phyloP scores from a whole-genome alignment of 1,140 invertebrate species.

The Gryllus bimaculatus region DNA sequence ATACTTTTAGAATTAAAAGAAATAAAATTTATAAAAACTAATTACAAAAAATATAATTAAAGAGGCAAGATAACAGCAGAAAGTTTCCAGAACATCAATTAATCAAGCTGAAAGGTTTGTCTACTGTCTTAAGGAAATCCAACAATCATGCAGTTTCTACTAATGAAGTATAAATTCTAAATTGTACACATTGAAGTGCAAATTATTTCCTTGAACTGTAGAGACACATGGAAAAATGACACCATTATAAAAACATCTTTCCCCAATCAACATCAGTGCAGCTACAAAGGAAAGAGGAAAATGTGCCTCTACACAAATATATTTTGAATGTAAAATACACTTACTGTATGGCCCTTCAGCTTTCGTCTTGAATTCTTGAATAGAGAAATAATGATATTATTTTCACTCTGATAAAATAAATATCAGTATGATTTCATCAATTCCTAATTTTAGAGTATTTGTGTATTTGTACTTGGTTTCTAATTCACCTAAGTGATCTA shows the following conservation, averaged over 20 bases:
- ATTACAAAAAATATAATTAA: too few relatives aligned
- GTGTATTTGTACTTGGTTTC: not conserved
- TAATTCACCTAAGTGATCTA: not conserved
- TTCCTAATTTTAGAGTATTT: not conserved
- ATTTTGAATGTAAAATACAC: conserved; percentile 13
- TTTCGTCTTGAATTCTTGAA: conserved; percentile 25
- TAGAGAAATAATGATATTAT: conserved; percentile 17
- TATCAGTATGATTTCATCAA: not conserved
- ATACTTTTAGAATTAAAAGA: too few relatives aligned
- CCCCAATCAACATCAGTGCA: not conserved
- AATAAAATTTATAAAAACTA: too few relatives aligned
- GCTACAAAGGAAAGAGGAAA: not conserved
- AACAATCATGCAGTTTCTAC: not conserved
- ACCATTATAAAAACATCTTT: not conserved
- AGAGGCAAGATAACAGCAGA: not conserved
- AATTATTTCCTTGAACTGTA: not conserved
- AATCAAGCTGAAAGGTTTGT: not conserved
- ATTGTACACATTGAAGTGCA: not conserved
- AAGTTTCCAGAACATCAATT: not conserved
- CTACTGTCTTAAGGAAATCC: not conserved
- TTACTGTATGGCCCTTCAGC: conserved; percentile 23
- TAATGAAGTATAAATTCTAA: not conserved
- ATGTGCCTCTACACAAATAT: not conserved
- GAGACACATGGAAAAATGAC: not conserved
- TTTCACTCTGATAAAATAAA: not conserved